Conservation (phyloP, 1,140 invertebrate species). For the Hesperophylax magnus region DNA sequence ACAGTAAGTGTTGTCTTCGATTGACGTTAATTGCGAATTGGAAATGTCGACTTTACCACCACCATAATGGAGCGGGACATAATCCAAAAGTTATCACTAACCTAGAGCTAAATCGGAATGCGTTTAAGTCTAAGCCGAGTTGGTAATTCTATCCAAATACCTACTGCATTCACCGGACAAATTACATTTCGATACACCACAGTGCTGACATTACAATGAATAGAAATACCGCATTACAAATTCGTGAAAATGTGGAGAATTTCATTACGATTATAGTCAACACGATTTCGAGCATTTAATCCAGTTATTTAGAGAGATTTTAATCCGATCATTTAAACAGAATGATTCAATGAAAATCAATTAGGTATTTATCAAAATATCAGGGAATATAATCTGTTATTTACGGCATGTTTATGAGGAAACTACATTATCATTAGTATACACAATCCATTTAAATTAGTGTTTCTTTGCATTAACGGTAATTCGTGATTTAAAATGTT, state of each 20-base stretch:
- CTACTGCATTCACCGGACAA: constrained; percentile 12
- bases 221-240: constrained; percentile 7
- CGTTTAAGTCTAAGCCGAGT: no score
- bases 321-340: not conserved
- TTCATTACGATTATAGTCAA: not conserved
- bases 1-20: not conserved
- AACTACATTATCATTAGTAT: no score
- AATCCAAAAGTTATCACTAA: no score
- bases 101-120: no score
- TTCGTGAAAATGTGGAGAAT: not conserved
- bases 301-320: not conserved
- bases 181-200: constrained; percentile 17
- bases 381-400: no score
- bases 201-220: constrained; percentile 4
- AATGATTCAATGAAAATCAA: no score
- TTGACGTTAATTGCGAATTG: constrained; percentile 5
- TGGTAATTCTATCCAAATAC: constrained; percentile 1
- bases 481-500: no score
- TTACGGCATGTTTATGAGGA: no score
- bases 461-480: no score
- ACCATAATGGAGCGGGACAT: not conserved
- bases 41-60: not conserved
- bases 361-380: no score
- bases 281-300: not conserved
- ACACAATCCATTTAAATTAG: no score